Evolutionary conservation across 1,140 invertebrate species (phyloP).

Genomic region (Drosophila ananassae): DNA sequence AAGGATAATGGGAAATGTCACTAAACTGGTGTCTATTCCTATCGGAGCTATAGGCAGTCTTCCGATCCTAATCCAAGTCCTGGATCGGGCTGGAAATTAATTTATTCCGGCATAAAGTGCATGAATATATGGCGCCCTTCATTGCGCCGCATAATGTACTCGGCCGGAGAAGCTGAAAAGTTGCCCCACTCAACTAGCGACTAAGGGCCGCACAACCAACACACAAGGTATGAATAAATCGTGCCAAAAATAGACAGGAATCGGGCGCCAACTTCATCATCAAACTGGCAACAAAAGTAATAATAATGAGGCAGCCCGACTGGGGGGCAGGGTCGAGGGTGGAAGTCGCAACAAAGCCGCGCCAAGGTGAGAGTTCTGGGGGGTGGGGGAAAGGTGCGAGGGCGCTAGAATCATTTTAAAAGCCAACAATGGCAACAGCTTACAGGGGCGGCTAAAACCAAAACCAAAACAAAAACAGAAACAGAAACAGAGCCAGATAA

Average conservation of each 20-base stretch:
- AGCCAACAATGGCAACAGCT: conserved; percentile 43
- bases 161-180: conserved; percentile 16
- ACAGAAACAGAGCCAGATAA: conserved; percentile 2
- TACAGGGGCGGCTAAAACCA: conserved; percentile 7
- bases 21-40: too few species aligned
- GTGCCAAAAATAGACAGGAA: conserved; percentile 56
- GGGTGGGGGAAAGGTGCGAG: background rate
- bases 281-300: conserved; percentile 63
- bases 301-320: conserved; percentile 42
- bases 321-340: background rate
- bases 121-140: conserved; percentile 39
- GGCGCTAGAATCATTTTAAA: conserved; percentile 23
- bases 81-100: background rate
- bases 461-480: conserved; percentile 17
- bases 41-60: too few species aligned
- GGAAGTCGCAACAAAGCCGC: conserved; percentile 5
- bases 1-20: background rate
- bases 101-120: conserved; percentile 11
- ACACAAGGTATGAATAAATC: conserved; percentile 59
- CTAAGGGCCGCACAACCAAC: conserved; percentile 3
- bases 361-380: conserved; percentile 39
- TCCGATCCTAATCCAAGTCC: too few species aligned
- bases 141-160: conserved; percentile 20
- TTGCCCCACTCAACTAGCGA: conserved; percentile 24
- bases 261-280: conserved; percentile 62